Evolutionary conservation across 2,888 invertebrate genomes (phyloP).

Genomic region (Heliconius hortense): DNA sequence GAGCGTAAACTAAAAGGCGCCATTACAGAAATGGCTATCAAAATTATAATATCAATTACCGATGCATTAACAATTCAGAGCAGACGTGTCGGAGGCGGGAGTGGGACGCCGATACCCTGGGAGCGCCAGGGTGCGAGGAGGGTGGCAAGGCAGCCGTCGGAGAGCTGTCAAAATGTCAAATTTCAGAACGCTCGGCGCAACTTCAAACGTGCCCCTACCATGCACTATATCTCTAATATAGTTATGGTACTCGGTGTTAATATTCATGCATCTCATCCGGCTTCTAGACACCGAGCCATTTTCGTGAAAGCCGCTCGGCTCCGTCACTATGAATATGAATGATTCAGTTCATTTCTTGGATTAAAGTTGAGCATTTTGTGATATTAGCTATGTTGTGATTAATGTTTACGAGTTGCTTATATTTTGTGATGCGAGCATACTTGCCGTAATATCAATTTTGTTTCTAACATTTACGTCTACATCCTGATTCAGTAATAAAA

Average conservation of each 20-base stretch:
- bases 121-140: slow-evolving; percentile 53
- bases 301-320: slow-evolving; percentile 76
- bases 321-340: slow-evolving; percentile 78
- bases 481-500: background rate
- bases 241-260: slow-evolving; percentile 77
- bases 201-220: slow-evolving; percentile 80
- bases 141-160: slow-evolving; percentile 74
- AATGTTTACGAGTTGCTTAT: slow-evolving; percentile 21
- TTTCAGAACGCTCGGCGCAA: slow-evolving; percentile 80
- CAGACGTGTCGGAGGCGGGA: slow-evolving; percentile 79
- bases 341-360: slow-evolving; percentile 74
- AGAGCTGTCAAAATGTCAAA: slow-evolving; percentile 83
- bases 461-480: background rate
- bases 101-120: slow-evolving; percentile 59
- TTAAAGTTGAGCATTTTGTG: slow-evolving; percentile 59
- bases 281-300: slow-evolving; percentile 75
- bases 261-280: slow-evolving; percentile 80
- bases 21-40: slow-evolving; percentile 68
- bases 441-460: background rate
- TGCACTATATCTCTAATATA: slow-evolving; percentile 76
- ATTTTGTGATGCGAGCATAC: background rate
- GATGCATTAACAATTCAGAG: slow-evolving; percentile 82
- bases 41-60: slow-evolving; percentile 82
- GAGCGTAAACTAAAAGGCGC: slow-evolving; percentile 65
- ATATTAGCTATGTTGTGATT: slow-evolving; percentile 25